Percentiles rank a stretch among this genome's conserved stretches.
These are phyloP conservation scores for Acanthurus tractus DNA, from an alignment of 2,797 vertebrate genomes.

Conservation along the genomic window DNA sequence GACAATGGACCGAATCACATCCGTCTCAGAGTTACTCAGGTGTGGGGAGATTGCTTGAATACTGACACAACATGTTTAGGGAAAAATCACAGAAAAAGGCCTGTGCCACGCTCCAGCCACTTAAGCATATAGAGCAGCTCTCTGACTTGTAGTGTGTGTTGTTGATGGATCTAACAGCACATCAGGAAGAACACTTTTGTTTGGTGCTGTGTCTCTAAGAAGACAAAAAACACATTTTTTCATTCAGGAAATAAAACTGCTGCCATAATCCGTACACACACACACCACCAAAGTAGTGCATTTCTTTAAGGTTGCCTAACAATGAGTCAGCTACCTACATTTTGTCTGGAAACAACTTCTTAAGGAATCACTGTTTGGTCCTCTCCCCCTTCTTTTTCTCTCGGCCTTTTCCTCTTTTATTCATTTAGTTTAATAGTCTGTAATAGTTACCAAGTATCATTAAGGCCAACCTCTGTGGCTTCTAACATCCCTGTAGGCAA, in stretches of 20 bases:
- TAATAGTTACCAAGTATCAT: conserved; percentile 81
- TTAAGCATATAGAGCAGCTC: conserved; percentile 58
- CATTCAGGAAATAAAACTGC: conserved; percentile 13
- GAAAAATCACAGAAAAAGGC: conserved; percentile 23
- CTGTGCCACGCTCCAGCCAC: conserved; percentile 17
- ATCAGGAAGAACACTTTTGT: conserved; percentile 29
- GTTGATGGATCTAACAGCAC: conserved; percentile 56
- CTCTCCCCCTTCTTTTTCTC: conserved; percentile 30
- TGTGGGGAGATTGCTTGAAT: conserved; percentile 61
- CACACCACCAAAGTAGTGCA: conserved; percentile 1
- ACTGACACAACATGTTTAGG: conserved; percentile 55
- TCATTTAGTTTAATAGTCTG: conserved; percentile 73
- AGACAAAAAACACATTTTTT: conserved; percentile 28
- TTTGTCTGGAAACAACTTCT: conserved; percentile 69
- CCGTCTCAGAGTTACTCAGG: conserved; percentile 68
- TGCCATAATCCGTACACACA: conserved; percentile 3
- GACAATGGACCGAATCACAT: conserved; percentile 43
- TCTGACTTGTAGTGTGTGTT: conserved; percentile 23
- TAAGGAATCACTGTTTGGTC: conserved; percentile 40
- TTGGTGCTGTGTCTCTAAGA: conserved; percentile 27
- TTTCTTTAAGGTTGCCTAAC: conserved; percentile 52
- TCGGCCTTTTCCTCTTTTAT: conserved; percentile 59
- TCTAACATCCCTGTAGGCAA: conserved; percentile 73
- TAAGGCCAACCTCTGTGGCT: conserved; percentile 77
- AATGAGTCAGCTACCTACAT: conserved; percentile 69